Evolutionary conservation across 2,888 invertebrate species (phyloP).

Genomic region (Tipula helvola): DNA sequence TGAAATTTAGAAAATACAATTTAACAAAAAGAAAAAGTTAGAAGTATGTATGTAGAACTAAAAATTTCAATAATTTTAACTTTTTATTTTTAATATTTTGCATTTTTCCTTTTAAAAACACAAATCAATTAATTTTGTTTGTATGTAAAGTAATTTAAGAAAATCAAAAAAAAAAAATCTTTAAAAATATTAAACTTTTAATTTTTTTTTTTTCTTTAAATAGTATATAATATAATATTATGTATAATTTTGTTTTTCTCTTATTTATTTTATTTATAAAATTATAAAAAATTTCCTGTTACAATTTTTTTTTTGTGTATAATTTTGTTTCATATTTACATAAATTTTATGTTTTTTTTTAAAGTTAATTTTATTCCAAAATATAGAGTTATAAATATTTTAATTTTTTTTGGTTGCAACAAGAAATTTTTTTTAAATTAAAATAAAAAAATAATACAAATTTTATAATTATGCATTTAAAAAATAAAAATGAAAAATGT

Average conservation of each 20-base stretch:
- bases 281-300: constrained; percentile 6
- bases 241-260: neutral
- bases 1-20: neutral
- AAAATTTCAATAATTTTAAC: neutral
- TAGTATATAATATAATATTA: neutral
- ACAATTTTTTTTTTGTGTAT: neutral
- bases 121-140: neutral
- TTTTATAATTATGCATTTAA: neutral
- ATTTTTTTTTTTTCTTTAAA: neutral
- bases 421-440: constrained; percentile 7
- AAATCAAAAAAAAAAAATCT: neutral
- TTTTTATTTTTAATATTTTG: neutral
- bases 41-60: neutral
- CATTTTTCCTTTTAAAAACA: neutral
- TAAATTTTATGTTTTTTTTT: neutral
- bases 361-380: neutral
- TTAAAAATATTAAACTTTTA: neutral
- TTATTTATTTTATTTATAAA: neutral
- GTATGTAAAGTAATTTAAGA: neutral
- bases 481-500: neutral
- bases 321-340: constrained; percentile 6
- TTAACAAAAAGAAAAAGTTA: neutral
- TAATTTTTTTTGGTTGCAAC: neutral
- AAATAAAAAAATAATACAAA: neutral
- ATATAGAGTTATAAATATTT: neutral